Percentiles rank a stretch among this genome's conserved stretches.
Evolutionary conservation across 2,113 vertebrate genomes (phyloP).

Genomic region (Prinia subflava): DNA sequence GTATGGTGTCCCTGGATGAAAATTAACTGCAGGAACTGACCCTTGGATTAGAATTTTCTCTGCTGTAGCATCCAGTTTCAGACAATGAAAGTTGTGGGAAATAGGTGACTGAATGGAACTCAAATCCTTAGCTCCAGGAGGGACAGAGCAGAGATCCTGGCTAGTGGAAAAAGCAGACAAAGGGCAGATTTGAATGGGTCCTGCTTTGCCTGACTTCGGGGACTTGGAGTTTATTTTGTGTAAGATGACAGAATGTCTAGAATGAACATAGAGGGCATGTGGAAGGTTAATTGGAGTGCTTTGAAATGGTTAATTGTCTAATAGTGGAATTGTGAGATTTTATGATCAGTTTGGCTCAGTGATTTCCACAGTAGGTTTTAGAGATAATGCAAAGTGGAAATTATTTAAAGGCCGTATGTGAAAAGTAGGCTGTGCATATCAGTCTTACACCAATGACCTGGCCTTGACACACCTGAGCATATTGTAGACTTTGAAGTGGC

Average conservation of each 20-base stretch:
- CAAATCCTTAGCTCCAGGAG: neutral
- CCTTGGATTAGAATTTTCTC: constrained; percentile 5
- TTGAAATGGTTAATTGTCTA: neutral
- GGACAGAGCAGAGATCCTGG: neutral
- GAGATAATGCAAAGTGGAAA: neutral
- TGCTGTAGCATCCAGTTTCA: neutral
- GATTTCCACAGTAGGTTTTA: neutral
- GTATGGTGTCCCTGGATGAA: neutral
- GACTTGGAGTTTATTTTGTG: neutral
- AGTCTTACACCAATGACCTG: neutral
- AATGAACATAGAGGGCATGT: neutral
- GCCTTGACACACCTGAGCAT: neutral
- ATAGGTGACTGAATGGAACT: neutral
- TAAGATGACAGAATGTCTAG: neutral
- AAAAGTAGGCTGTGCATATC: neutral
- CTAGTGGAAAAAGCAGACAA: neutral
- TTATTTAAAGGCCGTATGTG: neutral
- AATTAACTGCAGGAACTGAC: neutral
- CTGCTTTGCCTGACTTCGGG: neutral
- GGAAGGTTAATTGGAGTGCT: neutral
- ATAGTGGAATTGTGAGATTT: neutral
- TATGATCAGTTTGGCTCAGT: neutral
- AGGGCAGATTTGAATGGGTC: neutral
- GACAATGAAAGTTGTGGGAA: neutral
- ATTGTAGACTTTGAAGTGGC: neutral